Evolutionary conservation across 2,888 invertebrate species (phyloP).

Genomic region (Dichetophora obliterata): DNA sequence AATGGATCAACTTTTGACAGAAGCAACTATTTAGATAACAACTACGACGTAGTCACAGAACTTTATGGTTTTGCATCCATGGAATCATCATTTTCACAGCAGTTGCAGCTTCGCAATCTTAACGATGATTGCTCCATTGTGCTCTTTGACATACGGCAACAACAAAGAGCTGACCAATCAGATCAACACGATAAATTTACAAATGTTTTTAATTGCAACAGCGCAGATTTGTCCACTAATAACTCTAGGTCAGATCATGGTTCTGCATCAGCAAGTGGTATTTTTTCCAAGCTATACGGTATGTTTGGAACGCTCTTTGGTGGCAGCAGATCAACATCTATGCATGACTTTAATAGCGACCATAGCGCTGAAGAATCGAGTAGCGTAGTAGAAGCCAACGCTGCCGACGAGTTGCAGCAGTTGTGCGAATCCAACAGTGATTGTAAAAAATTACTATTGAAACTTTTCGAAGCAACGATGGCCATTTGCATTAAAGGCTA

Average conservation of each 20-base stretch:
- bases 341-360: conserved; percentile 45
- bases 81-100: conserved; percentile 55
- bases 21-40: conserved; percentile 47
- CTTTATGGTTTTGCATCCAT: conserved; percentile 42
- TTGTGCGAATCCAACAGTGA: conserved; percentile 53
- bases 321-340: conserved; percentile 47
- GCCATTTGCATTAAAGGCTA: conserved; percentile 65
- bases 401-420: conserved; percentile 6
- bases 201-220: conserved; percentile 13
- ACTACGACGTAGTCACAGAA: conserved; percentile 45
- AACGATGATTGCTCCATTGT: conserved; percentile 51
- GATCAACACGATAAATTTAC: conserved; percentile 12
- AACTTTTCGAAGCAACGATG: conserved; percentile 67
- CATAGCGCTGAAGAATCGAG: neutral
- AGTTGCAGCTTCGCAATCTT: conserved; percentile 51
- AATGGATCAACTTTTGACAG: conserved; percentile 35
- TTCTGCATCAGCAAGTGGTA: conserved; percentile 45
- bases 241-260: neutral
- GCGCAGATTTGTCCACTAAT: conserved; percentile 13
- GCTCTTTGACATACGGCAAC: conserved; percentile 63
- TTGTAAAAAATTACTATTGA: conserved; percentile 64
- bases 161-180: conserved; percentile 46
- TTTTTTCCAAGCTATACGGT: conserved; percentile 59
- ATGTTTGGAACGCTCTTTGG: conserved; percentile 64
- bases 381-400: conserved; percentile 29